Base-by-base conservation (phyloP, 2,113 vertebrate species). In the Mormyrus lacerda region DNA sequence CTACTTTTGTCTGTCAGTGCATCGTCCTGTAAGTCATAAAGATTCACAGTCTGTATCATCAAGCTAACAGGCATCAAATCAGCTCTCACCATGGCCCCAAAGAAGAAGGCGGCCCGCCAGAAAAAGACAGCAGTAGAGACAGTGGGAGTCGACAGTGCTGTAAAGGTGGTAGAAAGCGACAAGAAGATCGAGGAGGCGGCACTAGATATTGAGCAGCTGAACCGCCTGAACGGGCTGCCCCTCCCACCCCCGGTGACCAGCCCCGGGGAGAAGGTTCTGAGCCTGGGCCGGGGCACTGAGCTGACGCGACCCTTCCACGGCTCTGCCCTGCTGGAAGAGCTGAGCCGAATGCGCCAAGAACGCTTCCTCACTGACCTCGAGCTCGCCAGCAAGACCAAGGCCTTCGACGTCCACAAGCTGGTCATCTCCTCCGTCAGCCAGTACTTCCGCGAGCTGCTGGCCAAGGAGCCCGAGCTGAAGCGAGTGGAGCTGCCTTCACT, bases 351-450 rank as follows among this genome's bases (percentile, higher is more conserved):
- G 97, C 94, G 94, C 0, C 96, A 97, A 92, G 95, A 97, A 89
- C 95, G 89, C 27, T 96, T 97, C 91, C 95, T 97, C 91, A 97
- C 97, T 0, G 96, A 97, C 82, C 93, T 97, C 94, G 96, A 95
- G 90, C 42, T 97, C 86, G 94, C 95, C 93, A 97, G 95, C 89
- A 97, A 97, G 95, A 96, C 95, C 0, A 97, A 97, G 87, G 95
- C 96, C 91, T 97, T 97, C 0, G 93, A 96, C 45, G 96, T 97
- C 55, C 97, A 97, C 90, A 97, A 96, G 90, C 92, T 96, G 24
- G 91, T 96, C 83, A 95, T 97, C 92, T 96, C 96, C 79, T 97
- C 97, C 0, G 91, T 97, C 93, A 97, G 97, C 10, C 94, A 95
- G 89, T 96, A 96, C 91, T 95, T 97, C 93, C 94, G 94, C 9